These are phyloP conservation scores for Delichon dasypus DNA, from an alignment of 2,797 vertebrate genomes.

Conservation along the genomic window DNA sequence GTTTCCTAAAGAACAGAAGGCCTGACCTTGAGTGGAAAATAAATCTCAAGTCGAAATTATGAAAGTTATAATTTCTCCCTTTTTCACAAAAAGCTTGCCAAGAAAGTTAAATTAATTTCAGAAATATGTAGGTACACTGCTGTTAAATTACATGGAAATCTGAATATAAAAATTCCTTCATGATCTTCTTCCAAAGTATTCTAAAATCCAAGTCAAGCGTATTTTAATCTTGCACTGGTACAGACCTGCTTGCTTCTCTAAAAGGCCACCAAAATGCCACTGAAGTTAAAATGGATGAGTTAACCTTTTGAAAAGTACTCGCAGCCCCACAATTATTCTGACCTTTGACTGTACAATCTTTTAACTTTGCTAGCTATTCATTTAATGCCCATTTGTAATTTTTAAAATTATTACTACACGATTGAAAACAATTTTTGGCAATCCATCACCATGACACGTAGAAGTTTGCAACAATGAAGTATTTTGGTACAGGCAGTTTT, in stretches of 20 bases:
- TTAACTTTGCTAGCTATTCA: slow-evolving; percentile 54
- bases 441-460: slow-evolving; percentile 33
- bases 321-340: slow-evolving; percentile 64
- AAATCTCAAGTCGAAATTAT: slow-evolving; percentile 49
- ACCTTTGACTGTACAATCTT: slow-evolving; percentile 62
- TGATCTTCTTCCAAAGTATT: slow-evolving; percentile 43
- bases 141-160: slow-evolving; percentile 45
- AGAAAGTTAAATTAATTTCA: slow-evolving; percentile 44
- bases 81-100: slow-evolving; percentile 50
- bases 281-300: slow-evolving; percentile 73
- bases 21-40: slow-evolving; percentile 54
- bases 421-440: slow-evolving; percentile 42
- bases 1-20: slow-evolving; percentile 48
- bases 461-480: background rate
- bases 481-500: background rate
- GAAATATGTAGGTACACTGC: slow-evolving; percentile 5
- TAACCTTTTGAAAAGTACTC: slow-evolving; percentile 73
- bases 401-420: slow-evolving; percentile 32
- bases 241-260: slow-evolving; percentile 43
- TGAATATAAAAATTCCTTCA: slow-evolving; percentile 28
- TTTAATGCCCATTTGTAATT: slow-evolving; percentile 54
- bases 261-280: slow-evolving; percentile 77
- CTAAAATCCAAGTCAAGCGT: slow-evolving; percentile 48
- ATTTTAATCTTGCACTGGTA: slow-evolving; percentile 26
- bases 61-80: slow-evolving; percentile 42